These are phyloP conservation scores for Porphyrio hochstetteri DNA, from an alignment of 2,113 vertebrate genomes.

Conservation along the genomic window DNA sequence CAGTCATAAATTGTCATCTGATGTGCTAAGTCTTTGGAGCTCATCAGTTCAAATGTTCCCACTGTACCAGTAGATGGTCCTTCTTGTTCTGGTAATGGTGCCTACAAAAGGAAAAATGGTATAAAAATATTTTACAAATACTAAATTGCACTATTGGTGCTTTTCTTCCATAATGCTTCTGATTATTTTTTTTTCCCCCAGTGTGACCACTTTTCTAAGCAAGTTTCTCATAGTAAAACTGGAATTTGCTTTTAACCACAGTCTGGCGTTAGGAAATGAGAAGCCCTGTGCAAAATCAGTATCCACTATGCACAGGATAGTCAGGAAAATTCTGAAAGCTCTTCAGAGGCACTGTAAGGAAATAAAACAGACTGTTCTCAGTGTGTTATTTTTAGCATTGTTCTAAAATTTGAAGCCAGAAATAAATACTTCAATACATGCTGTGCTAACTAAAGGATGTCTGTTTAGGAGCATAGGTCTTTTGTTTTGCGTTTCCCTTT, in stretches of 20 bases:
- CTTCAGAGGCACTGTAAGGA: slow-evolving; percentile 2
- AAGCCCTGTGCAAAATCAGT: neutral
- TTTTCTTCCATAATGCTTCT: neutral
- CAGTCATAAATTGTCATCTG: slow-evolving; percentile 97
- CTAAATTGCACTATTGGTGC: neutral
- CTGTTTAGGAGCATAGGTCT: neutral
- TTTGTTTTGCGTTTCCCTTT: neutral
- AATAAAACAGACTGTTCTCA: slow-evolving; percentile 27
- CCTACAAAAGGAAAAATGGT: slow-evolving; percentile 70
- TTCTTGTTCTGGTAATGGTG: slow-evolving; percentile 93
- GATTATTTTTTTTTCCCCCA: neutral
- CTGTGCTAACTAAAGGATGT: slow-evolving; percentile 6
- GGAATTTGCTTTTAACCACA: slow-evolving; percentile 8
- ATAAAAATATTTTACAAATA: slow-evolving; percentile 19
- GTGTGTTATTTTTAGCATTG: slow-evolving; percentile 39
- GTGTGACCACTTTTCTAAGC: neutral
- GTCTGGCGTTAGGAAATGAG: neutral
- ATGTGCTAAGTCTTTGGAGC: slow-evolving; percentile 95
- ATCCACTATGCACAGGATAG: neutral
- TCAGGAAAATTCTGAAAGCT: neutral
- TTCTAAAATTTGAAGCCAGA: slow-evolving; percentile 31
- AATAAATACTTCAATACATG: neutral
- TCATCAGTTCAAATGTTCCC: slow-evolving; percentile 93
- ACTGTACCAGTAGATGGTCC: slow-evolving; percentile 88
- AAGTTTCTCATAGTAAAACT: neutral